Conservation (phyloP, 2,797 vertebrate genomes). For the Catostomus latipinnis region DNA sequence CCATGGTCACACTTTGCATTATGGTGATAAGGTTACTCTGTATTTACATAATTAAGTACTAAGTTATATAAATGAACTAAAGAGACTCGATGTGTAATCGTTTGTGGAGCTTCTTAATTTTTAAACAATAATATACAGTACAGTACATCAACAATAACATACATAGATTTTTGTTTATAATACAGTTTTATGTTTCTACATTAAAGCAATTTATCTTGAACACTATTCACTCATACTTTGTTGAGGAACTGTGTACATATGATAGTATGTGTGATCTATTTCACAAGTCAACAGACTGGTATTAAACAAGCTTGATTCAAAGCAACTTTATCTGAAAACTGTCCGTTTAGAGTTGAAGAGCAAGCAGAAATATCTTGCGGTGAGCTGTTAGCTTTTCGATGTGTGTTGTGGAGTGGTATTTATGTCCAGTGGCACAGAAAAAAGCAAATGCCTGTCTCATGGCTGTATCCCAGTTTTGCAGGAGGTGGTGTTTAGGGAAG, state of each 20-base stretch:
- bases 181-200: not conserved
- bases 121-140: too few relatives aligned
- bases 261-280: not conserved
- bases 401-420: slow-evolving; percentile 37
- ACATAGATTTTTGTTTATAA: not conserved
- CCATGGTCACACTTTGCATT: too few relatives aligned
- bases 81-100: too few relatives aligned
- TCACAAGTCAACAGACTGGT: not conserved
- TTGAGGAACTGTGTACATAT: not conserved
- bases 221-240: not conserved
- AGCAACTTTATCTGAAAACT: not conserved
- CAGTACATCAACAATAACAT: not conserved
- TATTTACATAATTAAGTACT: too few relatives aligned
- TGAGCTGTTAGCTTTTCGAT: not conserved
- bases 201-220: slow-evolving; percentile 3
- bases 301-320: not conserved
- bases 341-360: not conserved
- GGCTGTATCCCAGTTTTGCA: slow-evolving; percentile 81
- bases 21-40: too few relatives aligned
- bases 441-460: slow-evolving; percentile 58
- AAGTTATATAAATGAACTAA: too few relatives aligned
- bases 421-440: slow-evolving; percentile 33
- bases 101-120: too few relatives aligned
- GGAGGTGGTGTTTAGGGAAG: slow-evolving; percentile 86
- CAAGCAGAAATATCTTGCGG: not conserved